These are phyloP conservation scores for Zaprionus lachaisei DNA, from an alignment of 1,140 invertebrate genomes.

Conservation along the genomic window DNA sequence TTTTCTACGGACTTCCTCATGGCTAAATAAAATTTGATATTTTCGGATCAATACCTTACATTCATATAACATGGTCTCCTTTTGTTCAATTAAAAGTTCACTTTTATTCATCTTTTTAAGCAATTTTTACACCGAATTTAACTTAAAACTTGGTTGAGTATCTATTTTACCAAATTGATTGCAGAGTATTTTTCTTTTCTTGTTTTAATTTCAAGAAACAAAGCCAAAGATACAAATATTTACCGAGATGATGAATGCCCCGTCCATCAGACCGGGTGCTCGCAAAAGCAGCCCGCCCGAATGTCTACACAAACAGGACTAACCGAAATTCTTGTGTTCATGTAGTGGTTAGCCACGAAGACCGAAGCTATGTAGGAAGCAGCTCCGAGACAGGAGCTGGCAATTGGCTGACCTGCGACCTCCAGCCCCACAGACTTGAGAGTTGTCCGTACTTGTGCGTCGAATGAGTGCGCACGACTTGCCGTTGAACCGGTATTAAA, in stretches of 20 bases:
- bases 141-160: background rate
- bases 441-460: background rate
- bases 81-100: no score
- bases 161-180: background rate
- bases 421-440: background rate
- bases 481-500: constrained; percentile 70
- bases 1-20: no score
- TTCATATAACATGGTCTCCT: no score
- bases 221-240: constrained; percentile 56
- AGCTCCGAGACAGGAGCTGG: constrained; percentile 15
- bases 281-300: constrained; percentile 38
- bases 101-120: no score
- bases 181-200: background rate
- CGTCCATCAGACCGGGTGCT: background rate
- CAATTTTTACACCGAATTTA: no score
- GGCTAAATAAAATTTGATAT: no score
- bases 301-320: constrained; percentile 64
- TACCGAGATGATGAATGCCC: constrained; percentile 34
- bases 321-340: constrained; percentile 46
- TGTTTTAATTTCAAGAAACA: background rate
- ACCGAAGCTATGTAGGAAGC: background rate
- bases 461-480: constrained; percentile 46
- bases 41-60: no score
- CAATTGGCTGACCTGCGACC: constrained; percentile 71
- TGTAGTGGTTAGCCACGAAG: constrained; percentile 51